These are phyloP conservation scores for Chauna torquata DNA, from an alignment of 2,113 vertebrate genomes.

Conservation along the genomic window DNA sequence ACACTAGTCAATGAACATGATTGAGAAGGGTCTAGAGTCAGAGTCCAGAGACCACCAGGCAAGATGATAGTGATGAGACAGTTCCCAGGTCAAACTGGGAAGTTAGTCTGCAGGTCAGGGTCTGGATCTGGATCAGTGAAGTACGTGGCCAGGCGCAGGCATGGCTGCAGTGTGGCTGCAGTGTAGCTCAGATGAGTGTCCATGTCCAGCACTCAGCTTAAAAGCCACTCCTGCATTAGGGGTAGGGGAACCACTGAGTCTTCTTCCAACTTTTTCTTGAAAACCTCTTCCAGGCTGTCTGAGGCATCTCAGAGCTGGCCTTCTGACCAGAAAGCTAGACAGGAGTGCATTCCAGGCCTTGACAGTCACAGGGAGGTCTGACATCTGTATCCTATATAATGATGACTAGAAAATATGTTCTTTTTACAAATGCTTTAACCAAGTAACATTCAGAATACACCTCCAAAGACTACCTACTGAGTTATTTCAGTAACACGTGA, in stretches of 20 bases:
- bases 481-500: neutral
- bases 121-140: neutral
- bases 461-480: neutral
- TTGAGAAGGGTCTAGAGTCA: neutral
- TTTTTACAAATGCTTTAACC: neutral
- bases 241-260: neutral
- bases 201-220: neutral
- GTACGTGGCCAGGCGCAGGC: accelerated
- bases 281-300: neutral
- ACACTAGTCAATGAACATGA: neutral
- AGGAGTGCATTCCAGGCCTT: neutral
- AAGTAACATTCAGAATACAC: neutral
- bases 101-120: neutral
- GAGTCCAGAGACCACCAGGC: neutral
- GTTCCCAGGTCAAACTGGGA: neutral
- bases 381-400: neutral
- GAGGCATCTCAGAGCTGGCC: accelerated
- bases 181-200: neutral
- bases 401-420: neutral
- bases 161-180: neutral
- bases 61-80: neutral
- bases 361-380: neutral
- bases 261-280: neutral
- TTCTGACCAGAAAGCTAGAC: neutral
- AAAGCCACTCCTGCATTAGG: neutral